phyloP scores from a whole-genome alignment of 2,888 invertebrate species.

The Nezara viridula region DNA sequence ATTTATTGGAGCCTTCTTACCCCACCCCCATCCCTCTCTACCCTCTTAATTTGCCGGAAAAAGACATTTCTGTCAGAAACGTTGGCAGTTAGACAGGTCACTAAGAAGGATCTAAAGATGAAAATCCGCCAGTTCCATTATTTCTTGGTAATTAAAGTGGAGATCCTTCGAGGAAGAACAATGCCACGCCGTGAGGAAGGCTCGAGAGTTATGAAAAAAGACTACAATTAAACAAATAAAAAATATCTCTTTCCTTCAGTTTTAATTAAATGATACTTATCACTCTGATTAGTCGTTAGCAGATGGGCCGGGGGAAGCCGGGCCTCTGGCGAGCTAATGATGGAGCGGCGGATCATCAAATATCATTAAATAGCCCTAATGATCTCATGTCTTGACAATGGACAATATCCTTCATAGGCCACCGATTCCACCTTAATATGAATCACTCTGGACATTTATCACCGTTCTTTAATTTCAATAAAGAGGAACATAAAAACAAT shows the following conservation, averaged over 20 bases:
- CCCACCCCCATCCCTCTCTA: too few species aligned
- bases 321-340: background rate
- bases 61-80: constrained; percentile 7
- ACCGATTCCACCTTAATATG: background rate
- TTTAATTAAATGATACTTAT: constrained; percentile 49
- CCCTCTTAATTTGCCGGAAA: constrained; percentile 33
- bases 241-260: constrained; percentile 3
- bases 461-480: background rate
- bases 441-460: background rate
- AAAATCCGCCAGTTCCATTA: constrained; percentile 41
- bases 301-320: background rate
- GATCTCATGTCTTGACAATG: background rate
- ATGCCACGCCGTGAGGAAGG: background rate
- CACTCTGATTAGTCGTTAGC: constrained; percentile 21
- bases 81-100: constrained; percentile 28
- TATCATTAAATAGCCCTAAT: constrained; percentile 27
- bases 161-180: background rate
- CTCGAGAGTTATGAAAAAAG: constrained; percentile 19
- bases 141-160: constrained; percentile 38
- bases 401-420: background rate
- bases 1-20: constrained; percentile 1
- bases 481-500: background rate
- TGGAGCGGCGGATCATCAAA: constrained; percentile 28
- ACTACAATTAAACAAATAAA: constrained; percentile 36
- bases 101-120: constrained; percentile 45